Evolutionary conservation across 2,113 vertebrate genomes (phyloP).

Genomic region (Podarcis cretensis): DNA sequence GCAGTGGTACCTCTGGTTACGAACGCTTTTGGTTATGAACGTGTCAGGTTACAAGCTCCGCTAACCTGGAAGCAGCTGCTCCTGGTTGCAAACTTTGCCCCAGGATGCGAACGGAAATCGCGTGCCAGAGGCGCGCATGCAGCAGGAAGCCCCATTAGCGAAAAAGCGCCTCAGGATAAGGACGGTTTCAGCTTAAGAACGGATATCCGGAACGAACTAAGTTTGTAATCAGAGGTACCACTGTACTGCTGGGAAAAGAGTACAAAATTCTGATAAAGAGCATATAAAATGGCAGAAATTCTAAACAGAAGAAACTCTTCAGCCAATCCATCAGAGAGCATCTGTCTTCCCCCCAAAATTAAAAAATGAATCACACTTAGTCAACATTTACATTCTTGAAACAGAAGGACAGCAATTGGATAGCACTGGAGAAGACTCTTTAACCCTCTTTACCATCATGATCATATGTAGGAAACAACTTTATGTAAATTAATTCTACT

Average conservation of each 20-base stretch:
- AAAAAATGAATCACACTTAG: constrained; percentile 3
- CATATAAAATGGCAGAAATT: background rate
- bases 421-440: constrained; percentile 15
- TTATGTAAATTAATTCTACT: constrained; percentile 62
- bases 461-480: constrained; percentile 43
- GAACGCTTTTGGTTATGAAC: too few relatives aligned
- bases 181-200: too few relatives aligned
- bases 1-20: too few relatives aligned
- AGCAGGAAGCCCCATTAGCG: too few relatives aligned
- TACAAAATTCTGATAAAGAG: background rate
- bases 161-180: too few relatives aligned
- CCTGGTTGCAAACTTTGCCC: too few relatives aligned
- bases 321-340: background rate
- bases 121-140: too few relatives aligned
- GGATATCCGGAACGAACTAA: too few relatives aligned
- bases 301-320: background rate
- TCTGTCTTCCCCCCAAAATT: background rate
- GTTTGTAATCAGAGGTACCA: too few relatives aligned
- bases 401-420: constrained; percentile 39
- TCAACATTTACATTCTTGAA: background rate
- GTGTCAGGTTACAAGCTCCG: too few relatives aligned
- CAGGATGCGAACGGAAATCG: too few relatives aligned
- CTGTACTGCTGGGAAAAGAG: background rate
- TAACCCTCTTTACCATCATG: constrained; percentile 35
- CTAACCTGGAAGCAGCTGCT: too few relatives aligned